Base-by-base conservation (phyloP, 2,797 vertebrate genomes). In the Enteromius afrohamiltoni region DNA sequence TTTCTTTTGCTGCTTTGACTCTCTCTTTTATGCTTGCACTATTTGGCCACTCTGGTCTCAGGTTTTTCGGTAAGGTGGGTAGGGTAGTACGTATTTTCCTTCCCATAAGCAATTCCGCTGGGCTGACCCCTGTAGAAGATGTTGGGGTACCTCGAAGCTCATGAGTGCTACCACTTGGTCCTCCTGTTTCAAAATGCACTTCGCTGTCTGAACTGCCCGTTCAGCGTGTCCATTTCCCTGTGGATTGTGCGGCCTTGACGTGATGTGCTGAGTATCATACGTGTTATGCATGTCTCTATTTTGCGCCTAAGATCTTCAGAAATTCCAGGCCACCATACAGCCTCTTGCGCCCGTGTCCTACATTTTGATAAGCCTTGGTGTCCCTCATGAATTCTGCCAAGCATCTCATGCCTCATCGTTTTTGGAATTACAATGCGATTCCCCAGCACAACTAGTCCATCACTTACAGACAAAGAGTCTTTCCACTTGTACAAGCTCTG, bases 361-460 rank as follows among this genome's bases (percentile, higher is more conserved):
- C 17, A 19, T 37, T 67, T 37, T 67, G 64, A 37, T 9, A 19
- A 34, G 23, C 62, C 62, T 65, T 34, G 16, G 4, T 65, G 29
- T 34, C 62, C 16, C 0, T 42, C n/a, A 2, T 60, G 53, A 58
- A 77, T 77, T 77, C n/a, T 77, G 21, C 14, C 23, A 16, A 77
- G 74, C 6, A 77, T 42, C 21, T 55, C 49, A 2, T 55, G 71
- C 14, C 17, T 34, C 49, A 74, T 34, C 17, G 6, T 19, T 75
- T 74, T 75, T 37, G 73, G 13, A n/a, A 55, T 37, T 14, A 75
- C 7, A 1, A 49, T 49, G 16, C 14, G 9, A 34, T 55, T 75
- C 71, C 71, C 31, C 47, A 75, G 51, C 47, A 75, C 29, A 21
- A 75, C 3, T 13, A 40, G 13, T 40, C 73, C 51, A 58, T 76